Base-by-base conservation (phyloP, 2,888 invertebrate genomes). In the Thereva unica region DNA sequence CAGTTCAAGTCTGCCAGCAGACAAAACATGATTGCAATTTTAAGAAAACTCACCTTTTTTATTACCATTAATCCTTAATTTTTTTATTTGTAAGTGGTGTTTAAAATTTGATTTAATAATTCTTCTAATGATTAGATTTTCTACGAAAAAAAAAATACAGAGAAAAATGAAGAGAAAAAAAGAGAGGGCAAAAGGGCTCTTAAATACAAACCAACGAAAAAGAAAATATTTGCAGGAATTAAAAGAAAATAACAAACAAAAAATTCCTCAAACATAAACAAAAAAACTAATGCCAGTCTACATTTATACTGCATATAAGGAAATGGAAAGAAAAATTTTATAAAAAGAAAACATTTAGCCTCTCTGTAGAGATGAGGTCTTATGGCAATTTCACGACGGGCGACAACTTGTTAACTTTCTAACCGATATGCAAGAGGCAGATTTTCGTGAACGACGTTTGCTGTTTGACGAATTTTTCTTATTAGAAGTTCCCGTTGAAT, bases 401-500 rank as follows among this genome's bases (percentile, higher is more conserved):
- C 85, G 84, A 75, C 86, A 86, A 68, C 83, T 84, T 70, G 85
- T 83, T 72, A 86, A 81, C 77, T 85, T 85, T 73, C 83, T 83
- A 71, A 84, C 83, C 71, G 83, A 84, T 74, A 85, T 83, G 74
- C 85, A 85, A 52, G 85, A 85, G 64, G 84, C 84, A 38, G 84
- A 82, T 73, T 84, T 84, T 71, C 84, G 83, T 78, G 85, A 85
- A 44, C 83, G 82, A 65, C 83, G 78, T 75, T 84, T 85, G 71
- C 80, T 54, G 5, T 77, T 71, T 34, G 77, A 75, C 9, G 79
- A 78, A 6, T 76, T 75, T 67, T 49, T 56, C 41, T 72, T 73
- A 64, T 73, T 73, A 35, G 73, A 72, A 40, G 75, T 70, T 66
- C 70, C 70, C 35, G 71, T 69, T 7, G 66, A 65, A 56, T 57